These are phyloP conservation scores for Agrochola litura DNA, from an alignment of 2,888 invertebrate species.

Conservation along the genomic window DNA sequence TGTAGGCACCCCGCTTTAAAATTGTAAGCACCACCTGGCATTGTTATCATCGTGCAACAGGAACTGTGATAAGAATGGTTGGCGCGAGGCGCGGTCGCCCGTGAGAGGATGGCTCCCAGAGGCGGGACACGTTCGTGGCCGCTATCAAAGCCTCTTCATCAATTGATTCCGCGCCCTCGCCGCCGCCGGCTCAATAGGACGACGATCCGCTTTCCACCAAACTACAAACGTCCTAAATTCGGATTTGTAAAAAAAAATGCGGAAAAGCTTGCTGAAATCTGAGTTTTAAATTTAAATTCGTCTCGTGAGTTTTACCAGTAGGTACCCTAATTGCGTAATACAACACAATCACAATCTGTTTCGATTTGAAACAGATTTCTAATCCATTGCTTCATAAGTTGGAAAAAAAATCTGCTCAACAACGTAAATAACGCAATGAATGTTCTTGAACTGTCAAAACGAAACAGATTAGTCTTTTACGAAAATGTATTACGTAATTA, in stretches of 20 bases:
- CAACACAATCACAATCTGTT: too few relatives aligned
- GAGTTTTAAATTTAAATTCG: not conserved
- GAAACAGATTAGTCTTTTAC: too few relatives aligned
- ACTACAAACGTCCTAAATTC: constrained; percentile 52
- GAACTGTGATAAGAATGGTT: constrained; percentile 63
- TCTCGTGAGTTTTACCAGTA: not conserved
- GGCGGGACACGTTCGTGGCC: constrained; percentile 84
- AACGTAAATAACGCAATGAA: too few relatives aligned
- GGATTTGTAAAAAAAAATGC: constrained; percentile 18
- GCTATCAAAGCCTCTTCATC: constrained; percentile 86
- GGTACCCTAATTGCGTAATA: too few relatives aligned
- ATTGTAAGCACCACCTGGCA: constrained; percentile 33
- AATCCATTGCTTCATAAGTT: too few relatives aligned
- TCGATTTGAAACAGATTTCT: too few relatives aligned
- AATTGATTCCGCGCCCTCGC: constrained; percentile 83
- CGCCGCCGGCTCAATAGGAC: constrained; percentile 72
- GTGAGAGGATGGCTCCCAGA: constrained; percentile 77
- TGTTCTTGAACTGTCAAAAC: too few relatives aligned
- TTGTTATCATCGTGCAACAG: constrained; percentile 57
- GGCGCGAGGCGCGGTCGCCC: constrained; percentile 35
- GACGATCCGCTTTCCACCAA: constrained; percentile 70
- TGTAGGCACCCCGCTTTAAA: not conserved
- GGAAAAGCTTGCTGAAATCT: not conserved
- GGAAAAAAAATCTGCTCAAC: too few relatives aligned
- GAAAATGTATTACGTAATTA: too few relatives aligned